A percentile compares a stretch with the other conserved stretches of the same genome.
phyloP scores from a whole-genome alignment of 2,888 invertebrate species.

The Cephus rjabovi region DNA sequence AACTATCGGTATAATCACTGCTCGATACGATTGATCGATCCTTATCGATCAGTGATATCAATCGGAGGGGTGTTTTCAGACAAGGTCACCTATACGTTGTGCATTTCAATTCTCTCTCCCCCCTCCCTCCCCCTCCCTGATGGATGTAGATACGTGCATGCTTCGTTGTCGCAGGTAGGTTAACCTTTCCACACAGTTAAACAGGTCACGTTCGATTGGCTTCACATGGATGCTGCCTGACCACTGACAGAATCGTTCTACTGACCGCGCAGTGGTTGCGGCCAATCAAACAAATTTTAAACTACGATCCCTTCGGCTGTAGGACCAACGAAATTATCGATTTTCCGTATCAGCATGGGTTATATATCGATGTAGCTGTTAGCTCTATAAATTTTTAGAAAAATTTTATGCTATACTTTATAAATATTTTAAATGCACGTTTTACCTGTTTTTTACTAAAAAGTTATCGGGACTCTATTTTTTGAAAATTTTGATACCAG shows the following conservation, averaged over 20 bases:
- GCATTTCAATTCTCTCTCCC: neutral
- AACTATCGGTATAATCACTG: neutral
- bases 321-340: neutral
- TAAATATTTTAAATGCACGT: neutral
- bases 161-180: neutral
- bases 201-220: constrained; percentile 9
- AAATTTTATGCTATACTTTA: neutral
- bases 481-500: neutral
- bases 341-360: neutral
- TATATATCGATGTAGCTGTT: neutral
- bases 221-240: constrained; percentile 32
- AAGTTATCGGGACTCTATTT: neutral
- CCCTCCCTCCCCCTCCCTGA: neutral
- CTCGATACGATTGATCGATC: neutral
- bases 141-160: neutral
- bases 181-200: constrained; percentile 8
- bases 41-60: neutral
- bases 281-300: neutral
- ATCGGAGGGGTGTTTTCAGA: neutral
- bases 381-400: neutral
- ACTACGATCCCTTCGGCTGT: neutral
- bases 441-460: neutral
- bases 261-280: constrained; percentile 31
- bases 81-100: neutral
- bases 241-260: constrained; percentile 45